These are phyloP conservation scores for Standfussiana lucernea DNA, from an alignment of 2,888 invertebrate species.

Conservation along the genomic window DNA sequence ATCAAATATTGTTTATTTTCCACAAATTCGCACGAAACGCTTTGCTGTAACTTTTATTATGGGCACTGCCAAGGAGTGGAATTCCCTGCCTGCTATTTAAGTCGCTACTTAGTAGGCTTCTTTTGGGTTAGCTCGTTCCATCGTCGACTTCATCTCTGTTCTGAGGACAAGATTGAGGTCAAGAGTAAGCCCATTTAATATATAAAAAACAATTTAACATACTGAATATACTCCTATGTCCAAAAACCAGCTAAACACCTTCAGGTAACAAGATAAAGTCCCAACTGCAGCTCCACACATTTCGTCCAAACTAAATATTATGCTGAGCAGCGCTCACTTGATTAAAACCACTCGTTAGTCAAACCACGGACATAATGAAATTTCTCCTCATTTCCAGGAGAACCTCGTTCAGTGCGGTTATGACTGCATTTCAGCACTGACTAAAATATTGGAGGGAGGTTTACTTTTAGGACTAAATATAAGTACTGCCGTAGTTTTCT, in stretches of 20 bases:
- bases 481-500: background rate
- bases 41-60: no score
- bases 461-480: background rate
- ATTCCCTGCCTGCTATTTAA: no score
- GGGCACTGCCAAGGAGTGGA: no score
- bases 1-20: no score
- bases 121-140: no score
- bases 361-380: conserved; percentile 29
- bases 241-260: background rate
- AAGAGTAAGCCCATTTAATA: no score
- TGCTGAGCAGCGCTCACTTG: conserved; percentile 26
- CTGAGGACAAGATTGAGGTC: no score
- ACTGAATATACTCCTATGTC: background rate
- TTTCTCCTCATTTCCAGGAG: conserved; percentile 28
- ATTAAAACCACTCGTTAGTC: conserved; percentile 48
- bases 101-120: no score
- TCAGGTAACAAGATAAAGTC: background rate
- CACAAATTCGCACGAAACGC: no score
- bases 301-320: conserved; percentile 29
- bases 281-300: background rate
- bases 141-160: no score
- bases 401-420: background rate
- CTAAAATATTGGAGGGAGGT: background rate
- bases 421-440: conserved; percentile 7
- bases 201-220: background rate